Evolutionary conservation across 2,888 invertebrate species (phyloP).

Genomic region (Geophilus truncorum): DNA sequence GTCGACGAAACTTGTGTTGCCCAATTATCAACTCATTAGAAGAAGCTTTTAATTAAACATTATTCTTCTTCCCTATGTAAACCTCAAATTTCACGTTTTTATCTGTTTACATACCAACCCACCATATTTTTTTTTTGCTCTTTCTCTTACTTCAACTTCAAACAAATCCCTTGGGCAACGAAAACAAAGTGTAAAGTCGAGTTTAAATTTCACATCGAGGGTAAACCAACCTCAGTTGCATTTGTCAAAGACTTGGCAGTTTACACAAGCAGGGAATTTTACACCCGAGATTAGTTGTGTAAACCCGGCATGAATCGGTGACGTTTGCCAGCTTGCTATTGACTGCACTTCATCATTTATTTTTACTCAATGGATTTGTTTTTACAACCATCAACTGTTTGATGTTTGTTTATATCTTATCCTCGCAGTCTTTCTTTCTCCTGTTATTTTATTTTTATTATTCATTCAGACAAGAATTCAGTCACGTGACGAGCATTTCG

Average conservation of each 20-base stretch:
- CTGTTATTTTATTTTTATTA: not conserved
- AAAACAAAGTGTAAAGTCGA: not conserved
- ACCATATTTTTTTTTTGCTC: too few relatives aligned
- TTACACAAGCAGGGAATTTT: not conserved
- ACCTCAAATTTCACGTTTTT: too few relatives aligned
- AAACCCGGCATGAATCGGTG: not conserved
- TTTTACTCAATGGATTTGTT: not conserved
- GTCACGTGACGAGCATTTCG: not conserved
- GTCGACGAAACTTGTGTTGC: not conserved
- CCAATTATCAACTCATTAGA: not conserved
- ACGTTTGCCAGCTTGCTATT: not conserved
- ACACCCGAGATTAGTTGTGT: not conserved
- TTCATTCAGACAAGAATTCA: not conserved
- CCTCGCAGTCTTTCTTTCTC: not conserved
- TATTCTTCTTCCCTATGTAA: too few relatives aligned
- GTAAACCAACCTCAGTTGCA: not conserved
- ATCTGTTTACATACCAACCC: too few relatives aligned
- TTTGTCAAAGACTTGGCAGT: not conserved
- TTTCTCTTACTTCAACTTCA: too few relatives aligned
- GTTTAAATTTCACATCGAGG: not conserved
- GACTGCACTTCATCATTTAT: not conserved
- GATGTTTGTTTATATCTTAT: not conserved
- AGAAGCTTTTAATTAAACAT: not conserved
- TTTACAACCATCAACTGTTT: not conserved
- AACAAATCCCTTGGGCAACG: not conserved